These are phyloP conservation scores for Drosophila equinoxialis DNA, from an alignment of 1,140 invertebrate genomes.

Conservation along the genomic window DNA sequence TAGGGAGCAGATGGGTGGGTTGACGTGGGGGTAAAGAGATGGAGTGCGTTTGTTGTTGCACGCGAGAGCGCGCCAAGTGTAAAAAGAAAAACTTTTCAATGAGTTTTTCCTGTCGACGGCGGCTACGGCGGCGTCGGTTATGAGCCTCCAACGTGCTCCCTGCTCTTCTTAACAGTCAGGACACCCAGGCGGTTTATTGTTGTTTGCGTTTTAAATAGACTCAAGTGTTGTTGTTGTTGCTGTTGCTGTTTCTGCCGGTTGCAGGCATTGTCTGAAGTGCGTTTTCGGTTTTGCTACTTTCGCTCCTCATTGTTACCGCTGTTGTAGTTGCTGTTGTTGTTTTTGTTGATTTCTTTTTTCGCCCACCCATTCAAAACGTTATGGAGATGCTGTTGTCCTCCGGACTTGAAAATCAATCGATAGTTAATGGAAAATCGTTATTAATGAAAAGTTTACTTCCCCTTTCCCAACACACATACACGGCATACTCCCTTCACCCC, in stretches of 20 bases:
- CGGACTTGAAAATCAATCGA: constrained; percentile 81
- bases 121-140: constrained; percentile 59
- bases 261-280: constrained; percentile 77
- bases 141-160: constrained; percentile 45
- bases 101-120: constrained; percentile 78
- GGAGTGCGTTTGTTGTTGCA: constrained; percentile 34
- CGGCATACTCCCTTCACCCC: not conserved
- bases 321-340: constrained; percentile 20
- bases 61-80: constrained; percentile 72
- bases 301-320: constrained; percentile 47
- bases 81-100: constrained; percentile 82
- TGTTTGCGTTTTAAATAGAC: constrained; percentile 80
- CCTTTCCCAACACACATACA: not conserved
- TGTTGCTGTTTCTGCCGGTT: constrained; percentile 59
- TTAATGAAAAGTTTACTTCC: constrained; percentile 81
- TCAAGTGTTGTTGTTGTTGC: constrained; percentile 64
- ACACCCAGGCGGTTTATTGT: constrained; percentile 64
- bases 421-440: constrained; percentile 83
- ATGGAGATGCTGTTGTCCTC: constrained; percentile 57
- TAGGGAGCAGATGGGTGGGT: constrained; percentile 11
- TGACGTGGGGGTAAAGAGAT: not conserved
- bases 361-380: not conserved
- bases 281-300: constrained; percentile 69
- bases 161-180: not conserved
- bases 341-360: constrained; percentile 13